These are phyloP conservation scores for Seriola dumerili DNA, from an alignment of 2,113 vertebrate species.

Conservation along the genomic window DNA sequence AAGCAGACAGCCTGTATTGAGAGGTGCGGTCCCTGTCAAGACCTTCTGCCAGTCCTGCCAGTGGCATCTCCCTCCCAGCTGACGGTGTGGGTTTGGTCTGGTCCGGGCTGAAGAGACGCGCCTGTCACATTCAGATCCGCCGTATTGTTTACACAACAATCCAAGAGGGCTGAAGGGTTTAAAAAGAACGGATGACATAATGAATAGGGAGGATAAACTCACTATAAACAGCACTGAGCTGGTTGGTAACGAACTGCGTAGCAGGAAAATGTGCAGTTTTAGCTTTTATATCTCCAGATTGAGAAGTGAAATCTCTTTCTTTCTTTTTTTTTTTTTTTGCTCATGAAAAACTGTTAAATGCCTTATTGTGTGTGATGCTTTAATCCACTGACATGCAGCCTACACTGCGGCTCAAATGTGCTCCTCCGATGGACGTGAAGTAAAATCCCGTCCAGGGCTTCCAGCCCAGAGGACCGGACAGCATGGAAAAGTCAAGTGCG, in stretches of 20 bases:
- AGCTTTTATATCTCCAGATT: not conserved
- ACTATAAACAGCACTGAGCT: not conserved
- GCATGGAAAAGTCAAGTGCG: conserved; percentile 57
- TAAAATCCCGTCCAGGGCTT: conserved; percentile 13
- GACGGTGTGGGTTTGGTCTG: conserved; percentile 51
- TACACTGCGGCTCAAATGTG: not conserved
- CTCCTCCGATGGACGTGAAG: not conserved
- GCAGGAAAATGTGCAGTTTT: not conserved
- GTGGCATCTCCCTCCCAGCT: conserved; percentile 71
- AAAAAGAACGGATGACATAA: not conserved
- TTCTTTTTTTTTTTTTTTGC: not conserved
- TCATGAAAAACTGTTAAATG: not conserved
- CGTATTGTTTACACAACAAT: conserved; percentile 50
- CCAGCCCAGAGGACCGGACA: conserved; percentile 19
- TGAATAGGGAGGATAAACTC: not conserved
- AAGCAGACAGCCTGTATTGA: not conserved
- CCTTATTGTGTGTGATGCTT: not conserved
- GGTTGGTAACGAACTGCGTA: not conserved
- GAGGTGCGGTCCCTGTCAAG: conserved; percentile 67
- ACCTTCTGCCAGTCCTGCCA: conserved; percentile 76
- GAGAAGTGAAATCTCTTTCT: not conserved
- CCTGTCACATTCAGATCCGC: conserved; percentile 79
- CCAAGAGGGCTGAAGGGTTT: conserved; percentile 25
- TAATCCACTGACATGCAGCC: not conserved
- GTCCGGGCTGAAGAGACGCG: conserved; percentile 50